Evolutionary conservation across 2,888 invertebrate species (phyloP).

Genomic region (Brachyopa scutellaris): DNA sequence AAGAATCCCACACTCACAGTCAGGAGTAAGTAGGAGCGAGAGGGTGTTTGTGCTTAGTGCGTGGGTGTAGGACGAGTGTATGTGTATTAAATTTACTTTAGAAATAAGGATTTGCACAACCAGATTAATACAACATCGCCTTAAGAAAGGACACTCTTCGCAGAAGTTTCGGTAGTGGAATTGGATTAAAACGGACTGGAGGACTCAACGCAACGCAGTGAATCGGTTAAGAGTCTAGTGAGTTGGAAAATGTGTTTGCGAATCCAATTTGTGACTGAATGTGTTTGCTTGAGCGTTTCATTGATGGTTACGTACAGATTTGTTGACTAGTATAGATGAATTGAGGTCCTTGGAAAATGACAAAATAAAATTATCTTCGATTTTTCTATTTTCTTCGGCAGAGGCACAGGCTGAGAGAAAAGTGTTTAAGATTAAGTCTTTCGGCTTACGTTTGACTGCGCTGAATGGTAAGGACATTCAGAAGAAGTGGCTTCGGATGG

Average conservation of each 20-base stretch:
- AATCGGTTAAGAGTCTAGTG: conserved; percentile 9
- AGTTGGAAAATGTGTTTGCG: conserved; percentile 13
- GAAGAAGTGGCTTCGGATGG: not conserved
- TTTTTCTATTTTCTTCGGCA: too few species aligned
- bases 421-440: not conserved
- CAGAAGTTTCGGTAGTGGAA: too few species aligned
- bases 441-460: conserved; percentile 15
- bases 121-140: too few species aligned
- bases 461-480: not conserved
- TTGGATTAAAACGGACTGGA: conserved; percentile 18
- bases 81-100: too few species aligned
- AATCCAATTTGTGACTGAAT: conserved; percentile 34
- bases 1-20: too few species aligned
- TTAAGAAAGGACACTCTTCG: too few species aligned
- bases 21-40: too few species aligned
- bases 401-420: too few species aligned
- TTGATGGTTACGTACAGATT: conserved; percentile 26
- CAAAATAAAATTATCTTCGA: conserved; percentile 6
- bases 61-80: too few species aligned
- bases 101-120: too few species aligned
- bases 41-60: too few species aligned
- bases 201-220: not conserved
- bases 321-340: conserved; percentile 11
- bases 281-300: conserved; percentile 22
- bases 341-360: not conserved